A percentile compares a stretch with the other conserved stretches of the same genome.
phyloP scores from a whole-genome alignment of 2,113 vertebrate species.

The Tylochromis polylepis region DNA sequence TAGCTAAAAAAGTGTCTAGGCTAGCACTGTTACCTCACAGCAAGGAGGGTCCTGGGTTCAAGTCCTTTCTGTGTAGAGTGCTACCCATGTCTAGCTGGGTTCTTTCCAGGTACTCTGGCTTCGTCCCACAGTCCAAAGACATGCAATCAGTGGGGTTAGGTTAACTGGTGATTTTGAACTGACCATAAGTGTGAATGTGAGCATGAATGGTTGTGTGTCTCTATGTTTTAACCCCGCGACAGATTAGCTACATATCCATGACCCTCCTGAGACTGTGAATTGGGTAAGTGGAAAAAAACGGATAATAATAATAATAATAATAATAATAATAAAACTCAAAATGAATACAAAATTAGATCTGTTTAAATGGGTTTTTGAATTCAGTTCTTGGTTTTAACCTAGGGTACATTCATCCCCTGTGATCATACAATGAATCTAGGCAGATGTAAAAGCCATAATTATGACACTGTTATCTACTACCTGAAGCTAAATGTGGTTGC shows the following conservation, averaged over 20 bases:
- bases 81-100: not conserved
- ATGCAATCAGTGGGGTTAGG: not conserved
- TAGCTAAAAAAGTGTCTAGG: conserved; percentile 6
- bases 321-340: conserved; percentile 30
- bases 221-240: not conserved
- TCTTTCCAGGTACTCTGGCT: not conserved
- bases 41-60: not conserved
- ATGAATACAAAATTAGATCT: not conserved
- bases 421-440: not conserved
- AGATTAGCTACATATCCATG: not conserved
- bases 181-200: not conserved
- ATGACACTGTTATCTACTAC: not conserved
- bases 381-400: not conserved
- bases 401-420: not conserved
- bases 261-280: not conserved
- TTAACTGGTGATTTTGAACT: not conserved
- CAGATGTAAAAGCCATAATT: not conserved
- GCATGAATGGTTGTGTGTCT: not conserved
- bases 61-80: not conserved
- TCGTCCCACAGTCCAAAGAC: not conserved
- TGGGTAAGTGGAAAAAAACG: not conserved
- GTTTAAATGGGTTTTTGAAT: not conserved
- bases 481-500: not conserved
- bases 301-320: not conserved
- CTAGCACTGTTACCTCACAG: not conserved